Percentiles rank a stretch among this genome's conserved stretches.
Conservation (phyloP, 2,113 vertebrate genomes). For the Spermophilus dauricus region DNA sequence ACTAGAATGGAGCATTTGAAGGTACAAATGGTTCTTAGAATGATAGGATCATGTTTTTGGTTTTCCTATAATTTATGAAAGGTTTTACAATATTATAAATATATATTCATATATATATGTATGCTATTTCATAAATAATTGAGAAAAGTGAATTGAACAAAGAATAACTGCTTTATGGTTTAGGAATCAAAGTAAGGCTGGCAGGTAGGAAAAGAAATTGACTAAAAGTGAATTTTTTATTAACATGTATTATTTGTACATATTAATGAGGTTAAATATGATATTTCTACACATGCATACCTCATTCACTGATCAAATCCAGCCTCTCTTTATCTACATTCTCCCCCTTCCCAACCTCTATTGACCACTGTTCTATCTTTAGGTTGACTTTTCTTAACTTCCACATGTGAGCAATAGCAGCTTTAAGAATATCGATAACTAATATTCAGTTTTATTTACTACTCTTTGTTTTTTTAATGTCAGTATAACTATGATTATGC, state of each 20-base stretch:
- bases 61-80: conserved; percentile 31
- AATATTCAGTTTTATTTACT: neutral
- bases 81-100: neutral
- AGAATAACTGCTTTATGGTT: conserved; percentile 50
- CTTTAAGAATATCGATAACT: neutral
- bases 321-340: neutral
- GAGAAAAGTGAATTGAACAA: conserved; percentile 51
- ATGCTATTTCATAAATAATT: neutral
- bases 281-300: neutral
- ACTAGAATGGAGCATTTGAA: neutral
- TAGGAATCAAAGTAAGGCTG: conserved; percentile 48
- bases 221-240: neutral
- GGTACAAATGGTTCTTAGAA: conserved; percentile 5
- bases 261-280: neutral
- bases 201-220: conserved; percentile 61
- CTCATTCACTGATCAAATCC: neutral
- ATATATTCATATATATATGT: neutral
- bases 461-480: neutral
- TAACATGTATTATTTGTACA: neutral
- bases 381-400: neutral
- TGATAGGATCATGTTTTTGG: neutral
- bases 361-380: neutral
- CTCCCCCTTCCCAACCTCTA: neutral
- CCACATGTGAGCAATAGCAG: neutral
- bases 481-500: neutral